These are phyloP conservation scores for Calidris pugnax DNA, from an alignment of 2,113 vertebrate species.

Conservation along the genomic window DNA sequence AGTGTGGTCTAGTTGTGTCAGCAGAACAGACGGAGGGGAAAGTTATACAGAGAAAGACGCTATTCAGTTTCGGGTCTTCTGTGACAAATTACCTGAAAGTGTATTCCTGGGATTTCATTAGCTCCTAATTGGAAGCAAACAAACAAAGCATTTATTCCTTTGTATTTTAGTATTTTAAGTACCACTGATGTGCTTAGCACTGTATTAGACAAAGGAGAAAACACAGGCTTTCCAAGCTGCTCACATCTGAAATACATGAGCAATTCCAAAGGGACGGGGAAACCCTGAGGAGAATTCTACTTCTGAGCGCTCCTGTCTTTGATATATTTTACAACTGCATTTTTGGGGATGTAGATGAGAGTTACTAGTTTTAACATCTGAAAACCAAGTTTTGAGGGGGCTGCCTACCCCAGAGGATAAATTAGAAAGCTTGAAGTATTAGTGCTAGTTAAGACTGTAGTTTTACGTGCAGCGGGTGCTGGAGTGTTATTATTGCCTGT, in stretches of 20 bases:
- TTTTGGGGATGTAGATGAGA: conserved; percentile 17
- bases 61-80: neutral
- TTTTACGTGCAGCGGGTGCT: neutral
- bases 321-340: neutral
- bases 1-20: conserved; percentile 39
- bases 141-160: conserved; percentile 24
- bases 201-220: neutral
- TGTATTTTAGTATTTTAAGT: neutral
- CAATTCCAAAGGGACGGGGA: neutral
- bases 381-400: neutral
- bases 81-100: conserved; percentile 22
- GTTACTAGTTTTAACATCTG: neutral
- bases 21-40: conserved; percentile 4
- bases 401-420: conserved; percentile 31
- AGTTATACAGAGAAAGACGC: neutral
- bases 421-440: neutral
- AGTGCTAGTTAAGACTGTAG: neutral
- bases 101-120: conserved; percentile 37
- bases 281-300: conserved; percentile 22
- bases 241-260: neutral
- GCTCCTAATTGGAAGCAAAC: conserved; percentile 39
- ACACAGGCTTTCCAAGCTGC: neutral
- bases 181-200: neutral
- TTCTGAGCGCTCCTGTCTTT: conserved; percentile 24
- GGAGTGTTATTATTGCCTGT: neutral